Conservation (phyloP, 1,140 invertebrate genomes). For the Microplitis demolitor region DNA sequence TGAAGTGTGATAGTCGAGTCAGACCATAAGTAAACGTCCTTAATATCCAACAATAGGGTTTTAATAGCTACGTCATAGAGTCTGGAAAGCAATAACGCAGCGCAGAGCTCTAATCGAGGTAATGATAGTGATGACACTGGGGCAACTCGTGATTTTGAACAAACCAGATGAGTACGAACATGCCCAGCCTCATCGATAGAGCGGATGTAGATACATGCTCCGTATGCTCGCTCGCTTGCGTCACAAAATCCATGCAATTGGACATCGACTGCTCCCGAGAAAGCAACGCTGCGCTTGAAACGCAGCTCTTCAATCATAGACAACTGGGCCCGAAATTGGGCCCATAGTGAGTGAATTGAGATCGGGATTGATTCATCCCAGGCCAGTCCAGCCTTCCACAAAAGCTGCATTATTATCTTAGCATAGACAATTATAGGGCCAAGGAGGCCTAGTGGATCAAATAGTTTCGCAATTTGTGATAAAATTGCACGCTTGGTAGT, state of each 20-base stretch:
- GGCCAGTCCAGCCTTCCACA: no score
- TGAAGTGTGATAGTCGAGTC: not conserved
- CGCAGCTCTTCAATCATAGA: not conserved
- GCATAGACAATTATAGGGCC: no score
- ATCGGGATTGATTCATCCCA: no score
- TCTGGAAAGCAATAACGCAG: not conserved
- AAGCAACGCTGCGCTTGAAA: not conserved
- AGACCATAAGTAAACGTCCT: not conserved
- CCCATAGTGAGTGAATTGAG: constrained; percentile 36
- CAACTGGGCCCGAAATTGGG: constrained; percentile 12
- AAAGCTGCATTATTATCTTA: no score
- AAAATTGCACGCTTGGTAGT: constrained; percentile 18
- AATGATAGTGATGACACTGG: constrained; percentile 8
- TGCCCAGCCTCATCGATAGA: not conserved
- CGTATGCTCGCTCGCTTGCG: constrained; percentile 42
- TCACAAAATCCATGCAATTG: constrained; percentile 51
- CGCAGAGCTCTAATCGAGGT: constrained; percentile 25
- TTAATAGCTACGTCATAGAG: not conserved
- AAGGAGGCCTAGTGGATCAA: not conserved
- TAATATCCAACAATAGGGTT: not conserved
- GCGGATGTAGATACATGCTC: constrained; percentile 35
- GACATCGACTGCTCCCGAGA: not conserved
- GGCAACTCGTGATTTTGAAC: constrained; percentile 17
- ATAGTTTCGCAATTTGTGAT: not conserved
- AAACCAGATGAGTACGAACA: not conserved